Evolutionary conservation across 2,113 vertebrate genomes (phyloP).

Genomic region (Pontoporia blainvillei): DNA sequence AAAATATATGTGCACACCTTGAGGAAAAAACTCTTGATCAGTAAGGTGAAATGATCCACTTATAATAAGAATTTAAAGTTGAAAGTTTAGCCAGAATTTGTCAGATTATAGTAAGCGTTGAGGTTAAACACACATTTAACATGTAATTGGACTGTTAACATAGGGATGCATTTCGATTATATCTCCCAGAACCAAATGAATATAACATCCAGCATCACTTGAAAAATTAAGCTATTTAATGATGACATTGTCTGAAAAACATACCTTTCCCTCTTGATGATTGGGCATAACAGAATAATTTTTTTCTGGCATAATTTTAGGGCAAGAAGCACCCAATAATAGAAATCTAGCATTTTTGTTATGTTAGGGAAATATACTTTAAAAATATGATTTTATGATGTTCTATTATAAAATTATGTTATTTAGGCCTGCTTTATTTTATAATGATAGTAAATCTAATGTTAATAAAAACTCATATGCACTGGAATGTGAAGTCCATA

Average conservation of each 20-base stretch:
- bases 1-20: background rate
- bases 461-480: background rate
- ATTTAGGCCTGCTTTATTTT: background rate
- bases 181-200: background rate
- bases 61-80: background rate
- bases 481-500: background rate
- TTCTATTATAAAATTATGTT: conserved; percentile 58
- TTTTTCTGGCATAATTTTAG: conserved; percentile 29
- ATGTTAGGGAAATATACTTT: conserved; percentile 16
- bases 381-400: background rate
- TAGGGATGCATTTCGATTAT: background rate
- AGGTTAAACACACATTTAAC: conserved; percentile 12
- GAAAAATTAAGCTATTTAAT: conserved; percentile 62
- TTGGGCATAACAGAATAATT: conserved; percentile 46
- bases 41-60: background rate
- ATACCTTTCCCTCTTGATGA: background rate
- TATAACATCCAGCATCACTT: conserved; percentile 36
- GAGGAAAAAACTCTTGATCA: background rate
- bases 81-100: background rate
- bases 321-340: background rate
- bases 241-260: conserved; percentile 1
- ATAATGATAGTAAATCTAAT: conserved; percentile 39
- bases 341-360: conserved; percentile 49
- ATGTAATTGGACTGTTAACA: background rate
- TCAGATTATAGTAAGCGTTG: background rate